Base-by-base conservation (phyloP, 2,113 vertebrate species). In the Plectropomus leopardus region DNA sequence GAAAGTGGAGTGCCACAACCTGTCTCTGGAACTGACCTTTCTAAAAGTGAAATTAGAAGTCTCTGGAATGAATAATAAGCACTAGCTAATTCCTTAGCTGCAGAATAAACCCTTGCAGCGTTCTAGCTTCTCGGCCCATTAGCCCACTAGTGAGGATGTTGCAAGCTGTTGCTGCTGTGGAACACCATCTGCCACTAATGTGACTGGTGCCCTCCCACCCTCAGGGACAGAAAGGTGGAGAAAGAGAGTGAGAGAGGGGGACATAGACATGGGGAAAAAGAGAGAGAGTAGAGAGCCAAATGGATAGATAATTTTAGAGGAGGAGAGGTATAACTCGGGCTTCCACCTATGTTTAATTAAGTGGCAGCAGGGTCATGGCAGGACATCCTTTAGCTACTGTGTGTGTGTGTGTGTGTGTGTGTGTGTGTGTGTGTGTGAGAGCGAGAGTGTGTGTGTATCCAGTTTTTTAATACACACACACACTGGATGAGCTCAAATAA, bases 181-280 rank as follows among this genome's bases (percentile, higher is more conserved):
- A 85, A 81, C 78, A 69, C 91, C 91, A 93, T 93, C 92, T 93
- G 92, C 72, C 45, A 76, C 86, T 84, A 84, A 87, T 84, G 78
- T 21, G 66, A 65, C 79, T 88, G 53, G 72, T 89, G 90, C 82
- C 84, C 88, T 82, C 73, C 51, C 64, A 80, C 64, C 79, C 67
- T 80, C 19, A 54, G 80, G 71, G 81, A 84, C 42, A 19, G 55
- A 78, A 36, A 83, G 87, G 60, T 85, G 55, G 68, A 32, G 66
- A 59, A 63, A 15, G 24, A 51, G 7, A 60, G 42, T 45, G 47
- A 24, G 57, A 40, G 36, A 34, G 45, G 16, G 64, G 23, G 40
- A 32, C 16, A 36, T 14, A 44, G 55, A 36, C 11, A 28, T n/a
- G 19, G 55, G 23, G 66, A 30, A 24, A 51, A 30, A 7, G 6